Base-by-base conservation (phyloP, 2,113 vertebrate species). In the Oenanthe oenanthe region DNA sequence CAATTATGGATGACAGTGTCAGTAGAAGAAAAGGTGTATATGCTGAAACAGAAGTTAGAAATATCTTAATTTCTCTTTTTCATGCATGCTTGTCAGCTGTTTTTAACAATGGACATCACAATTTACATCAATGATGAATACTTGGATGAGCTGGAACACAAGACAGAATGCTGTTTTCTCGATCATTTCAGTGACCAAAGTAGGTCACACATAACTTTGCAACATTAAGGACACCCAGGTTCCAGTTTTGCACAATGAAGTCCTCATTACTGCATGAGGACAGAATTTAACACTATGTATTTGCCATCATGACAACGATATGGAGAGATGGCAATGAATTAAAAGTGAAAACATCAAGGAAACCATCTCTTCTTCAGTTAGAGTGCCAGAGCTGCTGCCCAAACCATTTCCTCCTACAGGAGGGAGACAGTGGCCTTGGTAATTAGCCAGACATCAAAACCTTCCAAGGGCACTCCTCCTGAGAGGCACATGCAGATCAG, bases 381-480 rank as follows among this genome's bases (percentile, higher is more conserved):
- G 65, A 74, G 71, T 17, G 45, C 82, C 54, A 50, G 28, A 61
- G 68, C 77, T 36, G 58, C 91, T 85, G 70, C 62, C n/a, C 40
- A 80, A 85, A 82, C 63, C 51, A 50, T 36, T 13, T 18, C 14
- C 34, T 94, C 42, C 58, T 58, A 26, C 28, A 53, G 50, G 26
- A 89, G 70, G n/a, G 70, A 72, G 66, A 79, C 42, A 12, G 28
- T 57, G 66, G 74, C 67, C 79, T 87, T 80, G 89, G 36, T 66
- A 53, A 85, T 67, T 21, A 67, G 29, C 51, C 81, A 82, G 75
- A 58, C 85, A 88, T 92, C 62, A 77, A 90, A 94, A 93, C 63
- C 81, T 92, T 92, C 45, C 45, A 8, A 11, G 86, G 89, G 86
- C 82, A 91, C 51, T 95, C n/a, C 72, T 96, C 94, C 91, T 89